These are phyloP conservation scores for Pipistrellus kuhlii DNA, from an alignment of 2,797 vertebrate species.

Conservation along the genomic window DNA sequence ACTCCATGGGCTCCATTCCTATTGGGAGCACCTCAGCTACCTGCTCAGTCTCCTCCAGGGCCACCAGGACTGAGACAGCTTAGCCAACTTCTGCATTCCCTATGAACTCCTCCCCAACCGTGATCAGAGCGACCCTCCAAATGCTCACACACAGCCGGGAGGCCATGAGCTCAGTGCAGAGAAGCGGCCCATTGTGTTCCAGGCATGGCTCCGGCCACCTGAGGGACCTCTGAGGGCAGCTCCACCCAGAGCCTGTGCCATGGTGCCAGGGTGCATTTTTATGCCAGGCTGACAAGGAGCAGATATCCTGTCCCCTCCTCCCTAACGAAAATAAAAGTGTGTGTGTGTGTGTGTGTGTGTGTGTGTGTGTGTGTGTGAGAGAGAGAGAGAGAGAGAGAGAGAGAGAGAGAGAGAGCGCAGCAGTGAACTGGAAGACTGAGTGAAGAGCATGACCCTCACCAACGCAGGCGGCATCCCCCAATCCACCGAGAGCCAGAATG, in stretches of 20 bases:
- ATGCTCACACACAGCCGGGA: rapidly evolving
- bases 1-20: background rate
- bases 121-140: background rate
- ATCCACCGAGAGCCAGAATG: rapidly evolving
- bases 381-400: too few relatives aligned
- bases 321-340: background rate
- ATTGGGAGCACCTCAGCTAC: background rate
- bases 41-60: background rate
- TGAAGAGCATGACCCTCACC: background rate
- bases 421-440: background rate
- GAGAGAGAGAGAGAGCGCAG: too few relatives aligned
- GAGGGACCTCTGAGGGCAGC: background rate
- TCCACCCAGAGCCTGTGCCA: rapidly evolving
- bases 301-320: background rate
- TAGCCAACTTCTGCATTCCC: background rate
- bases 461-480: background rate
- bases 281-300: background rate
- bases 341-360: too few relatives aligned
- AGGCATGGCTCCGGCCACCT: rapidly evolving
- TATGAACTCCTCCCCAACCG: background rate
- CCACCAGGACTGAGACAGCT: rapidly evolving
- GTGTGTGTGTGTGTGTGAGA: too few relatives aligned
- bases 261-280: rapidly evolving
- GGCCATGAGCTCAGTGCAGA: rapidly evolving
- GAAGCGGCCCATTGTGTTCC: background rate